Base-by-base conservation (phyloP, 2,888 invertebrate genomes). In the Agelastica alni region DNA sequence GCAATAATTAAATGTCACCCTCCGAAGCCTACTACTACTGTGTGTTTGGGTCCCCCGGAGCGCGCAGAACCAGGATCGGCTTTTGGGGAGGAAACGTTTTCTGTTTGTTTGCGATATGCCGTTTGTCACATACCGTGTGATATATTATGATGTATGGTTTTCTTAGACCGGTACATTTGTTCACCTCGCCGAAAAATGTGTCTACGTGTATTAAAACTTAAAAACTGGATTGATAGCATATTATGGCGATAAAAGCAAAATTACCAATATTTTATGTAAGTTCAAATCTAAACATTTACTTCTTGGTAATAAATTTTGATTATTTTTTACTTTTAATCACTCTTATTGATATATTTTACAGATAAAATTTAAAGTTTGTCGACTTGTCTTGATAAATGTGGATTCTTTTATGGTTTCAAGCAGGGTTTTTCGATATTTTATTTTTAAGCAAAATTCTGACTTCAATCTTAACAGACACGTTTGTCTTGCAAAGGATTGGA, bases 1-100 rank as follows among this genome's bases (percentile, higher is more conserved):
- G 65, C 63, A 66, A 64, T 70, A 70, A 70, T 70, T 70, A 70
- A 70, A 72, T 55, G 55, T 55, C 57, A 55, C 57, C 60, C 57
- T 57, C 37, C 49, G 36, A 51, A 53, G 67, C 64, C 67, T 68
- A 69, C 69, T 70, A 53, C 56, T 56, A 53, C 56, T 56, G 56
- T 49, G 56, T 53, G 41, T 28, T 67, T 10, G 32, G 31, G 67
- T 56, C 63, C 57, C 64, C 62, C 60, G 61, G 36, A 60, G 66
- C 56, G 63, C 60, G 58, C 39, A 58, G 58, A 59, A 36, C 41
- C 53, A 53, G 53, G 49, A 14, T n/a, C 34, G 34, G 44, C 12
- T 20, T 26, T 39, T 18, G 37, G 37, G 37, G 37, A 39, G 12
- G 37, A 39, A 20, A 20, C 17, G 37, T 22, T 4, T 18, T 37